Conservation (phyloP, 2,888 invertebrate species). For the Listrodromus nycthemerus region DNA sequence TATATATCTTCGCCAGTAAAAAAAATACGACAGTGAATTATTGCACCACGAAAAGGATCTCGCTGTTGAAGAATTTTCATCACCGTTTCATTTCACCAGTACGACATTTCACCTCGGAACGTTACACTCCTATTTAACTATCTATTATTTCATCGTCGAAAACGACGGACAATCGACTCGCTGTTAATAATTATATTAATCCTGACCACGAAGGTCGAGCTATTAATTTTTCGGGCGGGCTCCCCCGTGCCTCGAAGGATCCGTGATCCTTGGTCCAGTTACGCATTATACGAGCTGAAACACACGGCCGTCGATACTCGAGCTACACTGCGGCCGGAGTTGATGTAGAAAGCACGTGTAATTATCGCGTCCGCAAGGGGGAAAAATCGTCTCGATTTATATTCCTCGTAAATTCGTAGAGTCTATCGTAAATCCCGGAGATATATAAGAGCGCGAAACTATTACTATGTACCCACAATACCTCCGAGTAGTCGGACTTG, state of each 20-base stretch:
- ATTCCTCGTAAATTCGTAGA: conserved; percentile 62
- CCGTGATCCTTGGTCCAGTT: conserved; percentile 72
- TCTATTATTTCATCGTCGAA: conserved; percentile 16
- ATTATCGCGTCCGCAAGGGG: conserved; percentile 55
- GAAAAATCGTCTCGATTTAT: conserved; percentile 67
- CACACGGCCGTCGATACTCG: conserved; percentile 22
- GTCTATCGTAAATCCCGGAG: conserved; percentile 10
- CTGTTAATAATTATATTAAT: neutral
- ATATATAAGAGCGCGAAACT: conserved; percentile 48
- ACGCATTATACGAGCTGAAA: conserved; percentile 49
- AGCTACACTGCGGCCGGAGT: conserved; percentile 28
- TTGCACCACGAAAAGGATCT: conserved; percentile 6
- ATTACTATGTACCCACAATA: conserved; percentile 38
- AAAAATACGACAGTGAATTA: conserved; percentile 20
- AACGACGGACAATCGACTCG: neutral
- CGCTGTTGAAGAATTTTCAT: conserved; percentile 48
- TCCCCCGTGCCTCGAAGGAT: conserved; percentile 64
- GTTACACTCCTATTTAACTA: neutral
- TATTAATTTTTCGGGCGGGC: conserved; percentile 68
- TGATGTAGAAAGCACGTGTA: conserved; percentile 51
- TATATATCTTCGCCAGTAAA: neutral
- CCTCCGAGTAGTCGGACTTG: neutral
- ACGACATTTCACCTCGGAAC: neutral
- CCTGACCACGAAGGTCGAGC: conserved; percentile 58
- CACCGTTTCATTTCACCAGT: conserved; percentile 29